These are phyloP conservation scores for Apotomis turbidana DNA, from an alignment of 2,888 invertebrate genomes.

Conservation along the genomic window DNA sequence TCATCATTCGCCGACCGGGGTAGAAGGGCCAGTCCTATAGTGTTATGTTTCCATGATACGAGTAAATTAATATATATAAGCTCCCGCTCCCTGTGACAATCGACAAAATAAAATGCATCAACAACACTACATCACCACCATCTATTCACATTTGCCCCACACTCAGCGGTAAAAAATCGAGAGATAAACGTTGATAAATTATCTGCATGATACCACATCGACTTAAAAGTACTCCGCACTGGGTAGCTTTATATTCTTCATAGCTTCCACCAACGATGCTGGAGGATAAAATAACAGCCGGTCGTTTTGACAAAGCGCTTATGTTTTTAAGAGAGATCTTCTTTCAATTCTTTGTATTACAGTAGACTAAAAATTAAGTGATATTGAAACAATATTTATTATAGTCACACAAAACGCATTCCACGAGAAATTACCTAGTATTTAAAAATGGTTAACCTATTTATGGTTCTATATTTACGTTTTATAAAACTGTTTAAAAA, in stretches of 20 bases:
- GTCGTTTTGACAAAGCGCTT: neutral
- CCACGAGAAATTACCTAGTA: too few relatives aligned
- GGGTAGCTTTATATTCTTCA: conserved; percentile 52
- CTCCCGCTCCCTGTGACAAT: neutral
- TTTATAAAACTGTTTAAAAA: too few relatives aligned
- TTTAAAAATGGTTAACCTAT: too few relatives aligned
- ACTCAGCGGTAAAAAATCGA: conserved; percentile 55
- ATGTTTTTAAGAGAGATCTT: too few relatives aligned
- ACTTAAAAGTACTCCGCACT: conserved; percentile 63
- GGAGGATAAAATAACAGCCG: conserved; percentile 28
- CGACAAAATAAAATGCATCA: conserved; percentile 21
- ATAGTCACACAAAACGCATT: too few relatives aligned
- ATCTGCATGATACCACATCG: conserved; percentile 65
- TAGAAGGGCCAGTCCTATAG: too few relatives aligned
- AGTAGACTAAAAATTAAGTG: too few relatives aligned
- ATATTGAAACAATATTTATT: too few relatives aligned
- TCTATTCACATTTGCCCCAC: conserved; percentile 53
- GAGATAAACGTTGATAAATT: conserved; percentile 77
- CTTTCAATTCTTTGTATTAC: too few relatives aligned
- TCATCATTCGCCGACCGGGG: too few relatives aligned
- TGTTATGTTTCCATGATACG: too few relatives aligned
- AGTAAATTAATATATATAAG: conserved; percentile 40
- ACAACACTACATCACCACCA: conserved; percentile 22
- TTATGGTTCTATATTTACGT: too few relatives aligned
- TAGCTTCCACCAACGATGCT: conserved; percentile 37